phyloP scores from a whole-genome alignment of 2,113 vertebrate species.

The Anolis carolinensis region DNA sequence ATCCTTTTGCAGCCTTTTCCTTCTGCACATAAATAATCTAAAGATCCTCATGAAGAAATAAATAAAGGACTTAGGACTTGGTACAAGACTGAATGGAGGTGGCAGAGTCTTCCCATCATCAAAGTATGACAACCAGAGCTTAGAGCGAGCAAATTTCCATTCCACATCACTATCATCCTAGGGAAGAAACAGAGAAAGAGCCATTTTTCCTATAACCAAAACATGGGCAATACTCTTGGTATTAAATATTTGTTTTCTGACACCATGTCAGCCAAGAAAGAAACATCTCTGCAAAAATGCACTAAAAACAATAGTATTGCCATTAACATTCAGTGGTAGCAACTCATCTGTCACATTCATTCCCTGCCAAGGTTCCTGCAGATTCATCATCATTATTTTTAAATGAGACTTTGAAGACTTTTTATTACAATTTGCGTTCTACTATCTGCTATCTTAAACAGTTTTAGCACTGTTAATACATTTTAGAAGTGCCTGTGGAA shows the following conservation, averaged over 20 bases:
- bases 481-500: too few species aligned
- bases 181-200: slow-evolving; percentile 31
- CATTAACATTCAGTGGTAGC: not conserved
- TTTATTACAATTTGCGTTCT: too few species aligned
- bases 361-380: not conserved
- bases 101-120: slow-evolving; percentile 90
- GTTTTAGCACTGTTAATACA: too few species aligned
- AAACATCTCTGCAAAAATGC: not conserved
- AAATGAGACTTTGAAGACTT: too few species aligned
- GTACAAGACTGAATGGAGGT: slow-evolving; percentile 88
- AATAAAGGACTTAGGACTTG: slow-evolving; percentile 88
- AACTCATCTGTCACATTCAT: not conserved
- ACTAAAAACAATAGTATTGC: not conserved
- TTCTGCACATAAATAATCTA: slow-evolving; percentile 80
- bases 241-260: not conserved
- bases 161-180: slow-evolving; percentile 91
- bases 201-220: not conserved
- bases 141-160: slow-evolving; percentile 91
- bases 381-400: too few species aligned
- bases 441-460: too few species aligned
- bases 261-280: not conserved
- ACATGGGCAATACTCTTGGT: not conserved
- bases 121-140: slow-evolving; percentile 90
- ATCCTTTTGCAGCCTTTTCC: slow-evolving; percentile 81
- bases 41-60: slow-evolving; percentile 81